Percentiles rank a stretch among this genome's conserved stretches.
Evolutionary conservation across 2,113 vertebrate species (phyloP).

Genomic region (Chroicocephalus ridibundus): DNA sequence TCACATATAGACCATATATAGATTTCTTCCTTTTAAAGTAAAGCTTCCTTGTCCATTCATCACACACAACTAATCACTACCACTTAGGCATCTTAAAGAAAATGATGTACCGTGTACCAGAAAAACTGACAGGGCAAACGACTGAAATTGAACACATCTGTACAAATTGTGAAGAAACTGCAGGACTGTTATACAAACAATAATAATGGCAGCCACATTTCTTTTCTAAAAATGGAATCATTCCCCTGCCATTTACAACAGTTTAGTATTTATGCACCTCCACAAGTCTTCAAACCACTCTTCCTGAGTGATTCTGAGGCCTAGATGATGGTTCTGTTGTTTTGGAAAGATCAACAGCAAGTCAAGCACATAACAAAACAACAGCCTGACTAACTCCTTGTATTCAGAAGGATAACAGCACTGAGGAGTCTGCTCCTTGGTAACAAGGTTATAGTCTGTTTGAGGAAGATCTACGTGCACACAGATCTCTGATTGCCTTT

Average conservation of each 20-base stretch:
- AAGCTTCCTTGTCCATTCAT: background rate
- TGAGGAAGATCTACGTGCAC: background rate
- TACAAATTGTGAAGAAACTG: background rate
- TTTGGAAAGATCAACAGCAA: background rate
- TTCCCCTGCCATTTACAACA: background rate
- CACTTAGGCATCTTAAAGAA: background rate
- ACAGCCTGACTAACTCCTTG: background rate
- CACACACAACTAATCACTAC: background rate
- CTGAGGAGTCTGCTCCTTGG: background rate
- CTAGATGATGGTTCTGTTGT: background rate
- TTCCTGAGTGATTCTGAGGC: background rate
- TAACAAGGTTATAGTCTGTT: background rate
- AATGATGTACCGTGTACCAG: background rate
- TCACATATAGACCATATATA: background rate
- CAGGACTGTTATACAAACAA: background rate
- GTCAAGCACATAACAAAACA: background rate
- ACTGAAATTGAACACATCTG: background rate
- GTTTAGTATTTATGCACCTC: background rate
- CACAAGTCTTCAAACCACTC: background rate
- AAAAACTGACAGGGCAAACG: background rate
- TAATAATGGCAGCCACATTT: background rate
- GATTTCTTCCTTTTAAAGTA: slow-evolving; percentile 51
- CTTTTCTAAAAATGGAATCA: background rate
- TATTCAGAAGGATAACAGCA: background rate
- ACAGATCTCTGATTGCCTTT: background rate